Base-by-base conservation (phyloP, 1,140 invertebrate genomes). In the Solen grandis region DNA sequence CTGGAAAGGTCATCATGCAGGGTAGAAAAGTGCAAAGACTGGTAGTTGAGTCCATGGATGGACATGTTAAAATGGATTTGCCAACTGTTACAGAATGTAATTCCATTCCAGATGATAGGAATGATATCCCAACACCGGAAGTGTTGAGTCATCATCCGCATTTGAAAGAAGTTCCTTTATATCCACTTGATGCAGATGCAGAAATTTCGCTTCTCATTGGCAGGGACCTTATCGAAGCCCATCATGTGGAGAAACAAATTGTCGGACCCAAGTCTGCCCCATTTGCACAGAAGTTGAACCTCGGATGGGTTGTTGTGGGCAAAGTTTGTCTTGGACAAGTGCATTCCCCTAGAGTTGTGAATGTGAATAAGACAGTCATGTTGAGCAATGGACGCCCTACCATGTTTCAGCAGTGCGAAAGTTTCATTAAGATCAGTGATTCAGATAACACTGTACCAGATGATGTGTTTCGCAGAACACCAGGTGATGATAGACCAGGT, bases 291-390 rank as follows among this genome's bases (percentile, higher is more conserved):
- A 3, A 29, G 19, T 29, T 70, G n/a, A 16, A 29, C 33, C 31
- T 70, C 4, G 66, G 66, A 3, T 70, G 66, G 66, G 66, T 70
- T 33, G 22, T 70, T 10, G 50, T 70, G 3, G 41, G 41, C 16
- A 50, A 70, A 3, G 3, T 66, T 27, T 83, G 81, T 41, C 38
- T 83, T 25, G 81, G 78, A 36, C 25, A 75, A 41, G 36, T 78
- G 4, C 73, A 77, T 65, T 2, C n/a, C 16, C 55, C 57, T 4
- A 27, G 46, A 5, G 35, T n/a, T 5, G 36, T 85, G 4, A 76
- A 50, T 63, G 69, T 70, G 0, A 50, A 60, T 41, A 79, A 79
- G 66, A 83, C 76, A 10, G 22, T 55, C 29, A 52, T 85, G 36
- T 35, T 82, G 3, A 50, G 54, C 13, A 35, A 75, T 33, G 70